Base-by-base conservation (phyloP, 1,140 invertebrate genomes). In the Chrysoperla carnea region DNA sequence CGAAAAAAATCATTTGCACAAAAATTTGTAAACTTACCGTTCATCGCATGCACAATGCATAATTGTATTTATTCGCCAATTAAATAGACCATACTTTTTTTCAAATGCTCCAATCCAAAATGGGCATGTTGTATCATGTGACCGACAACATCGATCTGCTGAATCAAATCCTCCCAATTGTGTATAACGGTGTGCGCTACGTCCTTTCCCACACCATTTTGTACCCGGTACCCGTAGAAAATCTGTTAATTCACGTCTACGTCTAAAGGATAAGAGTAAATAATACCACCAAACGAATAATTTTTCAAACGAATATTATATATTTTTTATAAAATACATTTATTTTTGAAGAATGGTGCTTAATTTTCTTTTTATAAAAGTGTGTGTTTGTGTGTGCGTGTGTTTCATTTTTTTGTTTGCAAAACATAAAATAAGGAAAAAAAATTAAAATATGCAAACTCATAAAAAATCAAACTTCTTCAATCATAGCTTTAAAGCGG, bases 41-140 rank as follows among this genome's bases (percentile, higher is more conserved):
- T 85, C 78, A 58, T 92, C 86, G 56, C 86, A 92, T 45, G 75
- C 66, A 61, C 87, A 91, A 56, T 90, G 84, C 73, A 84, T 87
- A 17, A 90, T 64, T 1, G 84, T 89, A 51, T 83, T 83, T 36
- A 86, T 68, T 27, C 83, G 66, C 75, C 78, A 87, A 59, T 92
- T 90, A 67, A 81, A 84, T 11, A 84, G 57, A 13, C 81, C 78
- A 52, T 80, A 90, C 52, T 82, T 81, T 44, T 72, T 73, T 52
- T 78, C 71, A 56, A 87, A 76, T 1, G 74, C 75, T 4, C 73
- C 73, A 43, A 91, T 87, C 67, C 73, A 83, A 62, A 78, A 77
- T 0, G 81, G 82, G 59, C 88, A 92, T 11, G 73, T 62, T 2
- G 75, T 66, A 57, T 92, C 88, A 59, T 92, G 88, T 46, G 73